phyloP scores from a whole-genome alignment of 1,140 invertebrate species.

The Trichonephila clavata region DNA sequence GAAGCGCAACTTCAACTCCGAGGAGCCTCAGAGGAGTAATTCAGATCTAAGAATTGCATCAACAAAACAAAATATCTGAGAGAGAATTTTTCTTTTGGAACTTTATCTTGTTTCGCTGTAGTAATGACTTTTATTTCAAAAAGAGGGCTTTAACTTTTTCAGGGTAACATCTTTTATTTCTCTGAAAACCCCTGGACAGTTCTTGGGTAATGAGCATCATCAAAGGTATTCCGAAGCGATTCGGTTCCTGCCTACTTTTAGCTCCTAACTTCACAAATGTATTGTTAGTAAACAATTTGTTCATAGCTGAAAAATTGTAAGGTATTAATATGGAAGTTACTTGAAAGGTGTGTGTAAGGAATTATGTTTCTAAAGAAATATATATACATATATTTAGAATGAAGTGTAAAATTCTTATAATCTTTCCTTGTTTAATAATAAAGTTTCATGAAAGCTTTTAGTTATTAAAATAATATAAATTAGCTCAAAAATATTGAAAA shows the following conservation, averaged over 20 bases:
- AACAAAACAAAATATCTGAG: slow-evolving; percentile 15
- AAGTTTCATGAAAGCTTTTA: too few relatives aligned
- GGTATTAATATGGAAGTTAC: too few relatives aligned
- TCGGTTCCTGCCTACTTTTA: neutral
- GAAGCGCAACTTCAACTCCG: neutral
- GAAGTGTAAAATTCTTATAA: too few relatives aligned
- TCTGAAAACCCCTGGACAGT: neutral
- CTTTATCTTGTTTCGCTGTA: slow-evolving; percentile 19
- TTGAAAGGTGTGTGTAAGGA: too few relatives aligned
- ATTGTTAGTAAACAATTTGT: too few relatives aligned
- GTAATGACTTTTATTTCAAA: slow-evolving; percentile 61
- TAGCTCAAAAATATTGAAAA: too few relatives aligned
- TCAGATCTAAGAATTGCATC: neutral
- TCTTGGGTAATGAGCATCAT: slow-evolving; percentile 50
- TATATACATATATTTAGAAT: too few relatives aligned
- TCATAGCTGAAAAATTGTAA: too few relatives aligned
- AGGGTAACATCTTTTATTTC: neutral
- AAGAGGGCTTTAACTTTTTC: slow-evolving; percentile 11
- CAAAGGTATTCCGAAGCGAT: slow-evolving; percentile 1
- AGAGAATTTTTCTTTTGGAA: neutral
- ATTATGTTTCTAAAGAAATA: too few relatives aligned
- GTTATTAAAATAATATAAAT: too few relatives aligned
- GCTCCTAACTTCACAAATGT: too few relatives aligned
- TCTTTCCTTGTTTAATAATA: too few relatives aligned
- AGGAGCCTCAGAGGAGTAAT: neutral